Evolutionary conservation across 2,888 invertebrate genomes (phyloP).

Genomic region (Tolmerus cingulatus): DNA sequence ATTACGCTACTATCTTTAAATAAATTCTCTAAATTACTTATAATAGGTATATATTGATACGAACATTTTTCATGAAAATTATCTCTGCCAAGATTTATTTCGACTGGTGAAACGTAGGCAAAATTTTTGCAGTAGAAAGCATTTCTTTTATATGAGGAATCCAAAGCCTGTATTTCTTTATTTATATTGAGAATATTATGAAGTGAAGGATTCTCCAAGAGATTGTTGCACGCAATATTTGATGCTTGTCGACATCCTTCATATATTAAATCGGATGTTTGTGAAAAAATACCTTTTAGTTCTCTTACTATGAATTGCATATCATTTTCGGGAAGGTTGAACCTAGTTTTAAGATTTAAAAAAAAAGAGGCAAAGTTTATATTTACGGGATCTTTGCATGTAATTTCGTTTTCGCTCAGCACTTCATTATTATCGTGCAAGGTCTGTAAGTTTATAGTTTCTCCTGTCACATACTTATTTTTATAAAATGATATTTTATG

Average conservation of each 20-base stretch:
- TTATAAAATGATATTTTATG: constrained; percentile 5
- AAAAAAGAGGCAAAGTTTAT: constrained; percentile 2
- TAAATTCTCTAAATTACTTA: background rate
- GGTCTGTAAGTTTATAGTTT: background rate
- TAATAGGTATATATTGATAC: constrained; percentile 40
- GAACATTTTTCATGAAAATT: constrained; percentile 44
- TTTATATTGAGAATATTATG: background rate
- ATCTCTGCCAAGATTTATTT: constrained; percentile 36
- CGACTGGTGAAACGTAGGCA: constrained; percentile 15
- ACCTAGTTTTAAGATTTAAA: constrained; percentile 12
- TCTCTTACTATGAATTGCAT: constrained; percentile 3
- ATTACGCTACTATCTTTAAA: background rate
- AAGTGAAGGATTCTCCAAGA: background rate
- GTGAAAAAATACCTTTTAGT: background rate
- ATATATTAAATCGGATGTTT: background rate
- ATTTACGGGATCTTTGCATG: background rate
- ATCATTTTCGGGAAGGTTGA: background rate
- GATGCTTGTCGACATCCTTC: background rate
- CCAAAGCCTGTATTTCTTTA: background rate
- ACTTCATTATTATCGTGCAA: background rate
- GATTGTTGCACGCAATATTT: background rate
- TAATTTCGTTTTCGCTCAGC: background rate
- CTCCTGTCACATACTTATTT: background rate
- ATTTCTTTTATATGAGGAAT: constrained; percentile 12
- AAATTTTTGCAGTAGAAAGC: background rate